These are phyloP conservation scores for Coccyzus lansbergi DNA, from an alignment of 2,797 vertebrate species.

Conservation along the genomic window DNA sequence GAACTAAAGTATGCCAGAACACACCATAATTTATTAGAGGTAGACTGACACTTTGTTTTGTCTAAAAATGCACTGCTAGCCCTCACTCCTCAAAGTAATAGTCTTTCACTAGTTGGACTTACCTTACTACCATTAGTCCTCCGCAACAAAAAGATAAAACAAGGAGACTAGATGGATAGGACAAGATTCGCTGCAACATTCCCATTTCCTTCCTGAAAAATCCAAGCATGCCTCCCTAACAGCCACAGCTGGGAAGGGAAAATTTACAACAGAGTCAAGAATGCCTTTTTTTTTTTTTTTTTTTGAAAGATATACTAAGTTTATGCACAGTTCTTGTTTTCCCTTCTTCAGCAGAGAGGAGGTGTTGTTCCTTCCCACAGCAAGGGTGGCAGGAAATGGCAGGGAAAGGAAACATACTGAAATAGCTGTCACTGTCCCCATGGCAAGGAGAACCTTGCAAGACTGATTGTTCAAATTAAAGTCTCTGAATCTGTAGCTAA, in stretches of 20 bases:
- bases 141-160: not conserved
- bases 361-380: not conserved
- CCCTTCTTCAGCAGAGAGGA: not conserved
- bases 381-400: not conserved
- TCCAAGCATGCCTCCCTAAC: not conserved
- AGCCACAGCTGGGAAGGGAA: not conserved
- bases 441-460: not conserved
- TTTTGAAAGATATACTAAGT: not conserved
- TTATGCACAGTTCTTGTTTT: not conserved
- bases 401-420: not conserved
- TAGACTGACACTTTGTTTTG: not conserved
- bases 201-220: not conserved
- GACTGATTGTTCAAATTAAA: not conserved
- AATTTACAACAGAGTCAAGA: not conserved
- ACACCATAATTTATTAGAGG: not conserved
- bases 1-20: not conserved
- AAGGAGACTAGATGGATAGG: not conserved
- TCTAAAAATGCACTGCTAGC: not conserved
- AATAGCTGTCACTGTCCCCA: not conserved
- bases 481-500: not conserved
- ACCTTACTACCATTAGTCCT: not conserved
- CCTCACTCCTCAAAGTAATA: not conserved
- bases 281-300: not conserved
- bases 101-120: not conserved
- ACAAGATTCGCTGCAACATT: not conserved